Evolutionary conservation across 2,113 vertebrate genomes (phyloP), one percentile per base, ranked within the genome.

Genomic region (Trachemys scripta): DNA sequence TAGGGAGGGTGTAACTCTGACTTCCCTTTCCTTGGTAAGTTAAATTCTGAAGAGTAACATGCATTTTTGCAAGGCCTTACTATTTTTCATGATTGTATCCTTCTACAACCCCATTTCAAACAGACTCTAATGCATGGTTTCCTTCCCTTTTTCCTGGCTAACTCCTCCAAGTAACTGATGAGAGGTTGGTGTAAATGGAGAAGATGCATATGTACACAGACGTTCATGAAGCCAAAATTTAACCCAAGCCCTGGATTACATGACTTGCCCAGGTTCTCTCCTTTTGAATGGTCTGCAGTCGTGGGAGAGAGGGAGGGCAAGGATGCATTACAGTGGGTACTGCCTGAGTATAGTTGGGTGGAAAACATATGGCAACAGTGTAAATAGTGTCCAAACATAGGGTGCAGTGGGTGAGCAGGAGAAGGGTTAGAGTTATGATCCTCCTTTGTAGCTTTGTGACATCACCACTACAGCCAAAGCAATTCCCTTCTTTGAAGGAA

Each of bases 111-210:
- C 90, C 87, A 82, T 87, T 50, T 90, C 69, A 35, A 14, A 45
- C 10, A 78, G 12, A 29, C 75, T 47, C 10, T 31, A 38, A 6
- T 72, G 35, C 65, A 47, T 38, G n/a, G 38, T 78, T 78, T 27
- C 42, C 38, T 78, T 78, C n/a, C 62, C 72, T 9, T 38, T 69
- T 69, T 72, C n/a, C n/a, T 72, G n/a, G 10, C 45, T 91, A 82
- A 45, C 38, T 94, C 81, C 27, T 84, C 49, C 72, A 89, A 94
- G 87, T 56, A 90, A 42, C 80, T 95, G 81, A 11, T 56, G 79
- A 93, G 27, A 54, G 59, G 31, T 80, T n/a, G n/a, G n/a, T n/a
- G 57, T 5, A 56, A 86, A 80, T 62, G 24, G 54, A 86, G 76
- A 84, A 62, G 42, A 56, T 92, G 87, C 27, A 84, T 82, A 53